phyloP scores from a whole-genome alignment of 1,140 invertebrate genomes.

The Meloidogyne floridensis region DNA sequence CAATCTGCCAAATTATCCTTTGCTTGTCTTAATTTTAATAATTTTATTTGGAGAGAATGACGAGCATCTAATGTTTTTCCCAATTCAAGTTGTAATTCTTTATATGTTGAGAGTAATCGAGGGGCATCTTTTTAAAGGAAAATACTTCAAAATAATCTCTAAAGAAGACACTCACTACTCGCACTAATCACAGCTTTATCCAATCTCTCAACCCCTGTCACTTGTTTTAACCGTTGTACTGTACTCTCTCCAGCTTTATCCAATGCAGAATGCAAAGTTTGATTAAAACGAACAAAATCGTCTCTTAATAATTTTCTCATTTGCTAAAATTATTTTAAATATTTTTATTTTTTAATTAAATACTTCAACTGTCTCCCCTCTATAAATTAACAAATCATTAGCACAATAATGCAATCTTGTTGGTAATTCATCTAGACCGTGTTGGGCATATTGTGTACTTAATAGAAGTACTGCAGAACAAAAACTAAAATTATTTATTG shows the following conservation, averaged over 20 bases:
- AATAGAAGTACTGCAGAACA: slow-evolving; percentile 56
- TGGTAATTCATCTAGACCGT: slow-evolving; percentile 59
- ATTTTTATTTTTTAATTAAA: background rate
- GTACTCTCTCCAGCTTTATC: slow-evolving; percentile 39
- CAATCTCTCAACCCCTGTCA: slow-evolving; percentile 32
- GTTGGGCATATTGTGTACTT: slow-evolving; percentile 61
- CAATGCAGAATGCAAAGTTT: slow-evolving; percentile 30
- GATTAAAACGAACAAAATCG: slow-evolving; percentile 41
- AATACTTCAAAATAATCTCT: slow-evolving; percentile 28
- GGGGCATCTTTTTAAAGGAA: background rate
- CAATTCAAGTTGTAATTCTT: slow-evolving; percentile 24
- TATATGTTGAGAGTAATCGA: slow-evolving; percentile 1
- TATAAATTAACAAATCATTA: slow-evolving; percentile 62
- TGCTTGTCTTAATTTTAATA: slow-evolving; percentile 24
- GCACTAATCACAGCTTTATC: slow-evolving; percentile 39
- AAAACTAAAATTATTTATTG: slow-evolving; percentile 49
- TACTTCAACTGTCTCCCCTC: slow-evolving; percentile 58
- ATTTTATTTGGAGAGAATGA: slow-evolving; percentile 25
- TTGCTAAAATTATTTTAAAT: slow-evolving; percentile 33
- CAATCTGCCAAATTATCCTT: slow-evolving; percentile 18
- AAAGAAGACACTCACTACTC: slow-evolving; percentile 30
- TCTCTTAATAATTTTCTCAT: slow-evolving; percentile 43
- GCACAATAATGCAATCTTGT: slow-evolving; percentile 56
- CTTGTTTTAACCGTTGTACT: slow-evolving; percentile 37
- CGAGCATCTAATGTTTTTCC: slow-evolving; percentile 8